Conservation (phyloP, 2,888 invertebrate genomes). For the Drosophila rubida region DNA sequence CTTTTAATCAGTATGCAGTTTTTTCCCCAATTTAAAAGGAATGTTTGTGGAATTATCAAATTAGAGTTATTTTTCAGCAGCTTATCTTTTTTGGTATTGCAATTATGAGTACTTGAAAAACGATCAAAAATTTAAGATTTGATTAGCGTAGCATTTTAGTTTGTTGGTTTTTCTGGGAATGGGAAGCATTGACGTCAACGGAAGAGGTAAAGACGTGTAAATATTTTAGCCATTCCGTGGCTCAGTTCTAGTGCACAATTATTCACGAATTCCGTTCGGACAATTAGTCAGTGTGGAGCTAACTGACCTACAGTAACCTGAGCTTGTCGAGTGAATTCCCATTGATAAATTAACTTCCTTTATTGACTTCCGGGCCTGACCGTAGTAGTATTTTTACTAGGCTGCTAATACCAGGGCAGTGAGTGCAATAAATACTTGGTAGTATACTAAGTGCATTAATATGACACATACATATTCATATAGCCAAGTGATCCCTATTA, state of each 20-base stretch:
- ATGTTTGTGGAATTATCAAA: background rate
- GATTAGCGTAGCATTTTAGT: background rate
- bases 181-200: conserved; percentile 49
- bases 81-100: conserved; percentile 8
- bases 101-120: conserved; percentile 6
- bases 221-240: conserved; percentile 10
- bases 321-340: conserved; percentile 10
- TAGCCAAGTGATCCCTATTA: background rate
- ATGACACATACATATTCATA: conserved; percentile 40
- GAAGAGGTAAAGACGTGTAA: conserved; percentile 25
- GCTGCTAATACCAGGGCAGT: background rate
- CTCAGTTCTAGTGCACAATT: conserved; percentile 2
- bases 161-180: conserved; percentile 1
- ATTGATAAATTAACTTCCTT: conserved; percentile 54
- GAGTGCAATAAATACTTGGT: conserved; percentile 50
- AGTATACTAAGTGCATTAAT: conserved; percentile 29
- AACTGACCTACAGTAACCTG: conserved; percentile 47
- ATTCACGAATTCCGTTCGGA: conserved; percentile 9
- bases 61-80: background rate
- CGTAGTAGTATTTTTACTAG: conserved; percentile 36
- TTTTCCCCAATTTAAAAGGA: background rate
- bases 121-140: conserved; percentile 3
- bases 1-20: background rate
- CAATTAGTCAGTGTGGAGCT: conserved; percentile 20
- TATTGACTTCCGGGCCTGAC: conserved; percentile 27